Percentiles rank a stretch among this genome's conserved stretches.
Evolutionary conservation across 2,888 invertebrate genomes (phyloP).

Genomic region (Asteroscopus sphinx): DNA sequence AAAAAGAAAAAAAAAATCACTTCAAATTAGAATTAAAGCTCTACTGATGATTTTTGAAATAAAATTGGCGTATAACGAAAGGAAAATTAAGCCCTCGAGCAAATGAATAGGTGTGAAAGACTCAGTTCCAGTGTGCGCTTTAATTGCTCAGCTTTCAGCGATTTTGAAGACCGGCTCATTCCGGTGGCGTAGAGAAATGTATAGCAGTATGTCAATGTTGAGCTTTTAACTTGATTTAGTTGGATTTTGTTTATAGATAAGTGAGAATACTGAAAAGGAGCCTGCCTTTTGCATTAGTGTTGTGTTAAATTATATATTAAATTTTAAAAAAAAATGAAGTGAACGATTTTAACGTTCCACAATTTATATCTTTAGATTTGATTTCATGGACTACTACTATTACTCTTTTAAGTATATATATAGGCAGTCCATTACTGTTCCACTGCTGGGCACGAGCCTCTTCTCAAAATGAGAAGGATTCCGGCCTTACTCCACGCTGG

Average conservation of each 20-base stretch:
- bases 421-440: no score
- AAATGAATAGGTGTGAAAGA: conserved; percentile 61
- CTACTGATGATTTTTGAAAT: conserved; percentile 39
- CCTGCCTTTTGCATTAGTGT: no score
- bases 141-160: conserved; percentile 66
- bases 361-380: no score
- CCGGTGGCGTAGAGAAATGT: conserved; percentile 27
- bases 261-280: no score
- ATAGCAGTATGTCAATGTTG: conserved; percentile 32
- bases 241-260: conserved; percentile 13
- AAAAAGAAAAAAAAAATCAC: conserved; percentile 13
- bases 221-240: conserved; percentile 17
- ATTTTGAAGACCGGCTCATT: conserved; percentile 43
- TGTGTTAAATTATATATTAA: no score
- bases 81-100: conserved; percentile 65
- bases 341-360: no score
- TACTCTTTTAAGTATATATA: no score
- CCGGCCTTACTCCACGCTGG: no score
- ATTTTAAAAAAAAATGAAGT: no score
- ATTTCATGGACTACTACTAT: no score
- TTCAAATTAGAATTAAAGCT: conserved; percentile 28
- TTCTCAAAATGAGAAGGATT: no score
- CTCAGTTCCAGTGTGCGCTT: conserved; percentile 59
- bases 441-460: no score
- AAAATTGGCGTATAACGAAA: conserved; percentile 56